A percentile compares a stretch with the other conserved stretches of the same genome.
Evolutionary conservation across 2,888 invertebrate genomes (phyloP).

Genomic region (Spisula subtruncata): DNA sequence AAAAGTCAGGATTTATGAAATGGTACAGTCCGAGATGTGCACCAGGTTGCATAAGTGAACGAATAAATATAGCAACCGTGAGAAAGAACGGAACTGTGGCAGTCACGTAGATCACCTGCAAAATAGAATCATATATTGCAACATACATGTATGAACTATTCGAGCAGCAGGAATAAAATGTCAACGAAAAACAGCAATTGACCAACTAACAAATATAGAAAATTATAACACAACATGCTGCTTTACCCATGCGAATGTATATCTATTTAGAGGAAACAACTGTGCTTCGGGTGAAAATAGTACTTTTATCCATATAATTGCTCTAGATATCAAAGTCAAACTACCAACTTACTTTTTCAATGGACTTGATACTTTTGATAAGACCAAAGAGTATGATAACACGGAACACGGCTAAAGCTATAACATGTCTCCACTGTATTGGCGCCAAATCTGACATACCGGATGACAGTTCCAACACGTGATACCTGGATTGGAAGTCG

Average conservation of each 20-base stretch:
- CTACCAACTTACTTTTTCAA: conserved; percentile 58
- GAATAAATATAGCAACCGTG: conserved; percentile 56
- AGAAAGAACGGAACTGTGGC: conserved; percentile 54
- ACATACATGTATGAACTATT: too few species aligned
- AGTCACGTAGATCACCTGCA: conserved; percentile 62
- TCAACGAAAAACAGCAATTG: too few species aligned
- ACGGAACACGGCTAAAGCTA: conserved; percentile 41
- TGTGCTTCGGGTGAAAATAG: too few species aligned
- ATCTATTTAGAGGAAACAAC: too few species aligned
- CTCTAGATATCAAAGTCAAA: neutral
- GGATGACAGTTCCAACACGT: conserved; percentile 57
- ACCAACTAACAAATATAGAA: too few species aligned
- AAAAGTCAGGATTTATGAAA: conserved; percentile 65
- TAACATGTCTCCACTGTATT: conserved; percentile 55
- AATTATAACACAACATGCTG: too few species aligned
- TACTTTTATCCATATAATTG: too few species aligned
- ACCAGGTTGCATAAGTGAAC: conserved; percentile 60
- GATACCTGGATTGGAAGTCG: conserved; percentile 48
- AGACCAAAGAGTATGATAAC: conserved; percentile 46
- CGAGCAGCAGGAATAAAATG: too few species aligned
- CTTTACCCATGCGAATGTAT: too few species aligned
- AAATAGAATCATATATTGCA: neutral
- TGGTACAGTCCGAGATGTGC: conserved; percentile 51
- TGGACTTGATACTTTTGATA: conserved; percentile 57
- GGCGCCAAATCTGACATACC: conserved; percentile 56